Evolutionary conservation across 2,113 vertebrate species (phyloP).

Genomic region (Tragelaphus buxtoni): DNA sequence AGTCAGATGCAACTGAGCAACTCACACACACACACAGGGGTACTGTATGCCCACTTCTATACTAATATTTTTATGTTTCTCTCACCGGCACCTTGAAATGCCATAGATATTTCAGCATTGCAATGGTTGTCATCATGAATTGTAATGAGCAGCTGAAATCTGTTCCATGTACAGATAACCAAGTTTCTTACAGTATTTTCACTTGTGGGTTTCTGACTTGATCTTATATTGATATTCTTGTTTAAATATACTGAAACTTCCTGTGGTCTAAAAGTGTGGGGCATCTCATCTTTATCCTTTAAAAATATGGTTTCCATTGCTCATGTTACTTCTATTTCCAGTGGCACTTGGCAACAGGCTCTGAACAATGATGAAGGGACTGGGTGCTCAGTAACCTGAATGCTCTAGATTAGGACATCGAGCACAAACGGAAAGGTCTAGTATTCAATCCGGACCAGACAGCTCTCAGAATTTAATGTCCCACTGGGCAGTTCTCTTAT

Average conservation of each 20-base stretch:
- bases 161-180: not conserved
- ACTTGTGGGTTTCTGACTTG: not conserved
- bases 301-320: conserved; percentile 14
- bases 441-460: conserved; percentile 65
- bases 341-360: not conserved
- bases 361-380: not conserved
- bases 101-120: not conserved
- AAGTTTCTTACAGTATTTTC: not conserved
- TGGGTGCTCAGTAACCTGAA: not conserved
- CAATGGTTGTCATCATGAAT: not conserved
- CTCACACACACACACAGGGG: not conserved
- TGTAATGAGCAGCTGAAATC: not conserved
- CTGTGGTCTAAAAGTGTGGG: not conserved
- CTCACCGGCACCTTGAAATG: not conserved
- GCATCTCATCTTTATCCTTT: conserved; percentile 8
- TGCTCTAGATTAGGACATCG: not conserved
- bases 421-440: conserved; percentile 54
- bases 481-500: conserved; percentile 65
- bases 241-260: not conserved
- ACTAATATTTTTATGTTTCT: not conserved
- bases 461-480: conserved; percentile 73
- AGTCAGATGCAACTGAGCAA: rapidly evolving
- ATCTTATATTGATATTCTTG: not conserved
- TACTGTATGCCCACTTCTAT: not conserved
- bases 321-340: not conserved